phyloP scores from a whole-genome alignment of 2,797 vertebrate genomes.

The Sebastes paucispinis region DNA sequence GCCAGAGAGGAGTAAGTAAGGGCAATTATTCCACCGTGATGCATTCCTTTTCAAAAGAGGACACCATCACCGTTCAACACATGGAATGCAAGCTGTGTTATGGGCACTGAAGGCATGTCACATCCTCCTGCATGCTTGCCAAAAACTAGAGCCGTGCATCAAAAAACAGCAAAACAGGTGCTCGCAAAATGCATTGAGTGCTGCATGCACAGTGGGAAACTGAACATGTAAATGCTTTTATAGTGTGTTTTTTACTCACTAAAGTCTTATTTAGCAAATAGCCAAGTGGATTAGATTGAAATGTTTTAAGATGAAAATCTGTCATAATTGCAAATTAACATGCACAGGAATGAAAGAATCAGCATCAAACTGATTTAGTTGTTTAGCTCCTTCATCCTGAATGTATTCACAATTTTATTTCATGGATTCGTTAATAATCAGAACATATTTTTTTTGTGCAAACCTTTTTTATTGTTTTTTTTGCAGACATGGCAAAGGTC shows the following conservation, averaged over 20 bases:
- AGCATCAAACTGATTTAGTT: background rate
- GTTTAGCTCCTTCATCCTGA: background rate
- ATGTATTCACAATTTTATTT: background rate
- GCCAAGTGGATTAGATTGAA: too few species aligned
- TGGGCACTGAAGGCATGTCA: constrained; percentile 39
- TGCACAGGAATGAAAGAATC: background rate
- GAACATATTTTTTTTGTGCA: too few species aligned
- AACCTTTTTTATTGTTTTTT: too few species aligned
- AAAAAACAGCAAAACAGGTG: constrained; percentile 55
- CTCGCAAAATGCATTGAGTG: background rate
- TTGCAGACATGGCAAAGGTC: too few species aligned
- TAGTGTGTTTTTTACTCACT: background rate
- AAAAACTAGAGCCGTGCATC: background rate
- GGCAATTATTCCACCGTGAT: constrained; percentile 82
- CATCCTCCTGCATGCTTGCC: background rate
- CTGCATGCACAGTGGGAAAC: background rate
- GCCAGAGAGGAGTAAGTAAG: constrained; percentile 76
- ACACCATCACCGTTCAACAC: constrained; percentile 64
- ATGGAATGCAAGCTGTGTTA: constrained; percentile 68
- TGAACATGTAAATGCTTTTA: background rate
- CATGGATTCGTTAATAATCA: background rate
- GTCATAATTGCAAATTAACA: background rate
- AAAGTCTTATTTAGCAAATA: background rate
- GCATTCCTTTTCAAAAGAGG: constrained; percentile 81
- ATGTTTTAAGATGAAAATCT: background rate